phyloP scores from a whole-genome alignment of 2,797 vertebrate species.

The Gephyroberyx darwinii region DNA sequence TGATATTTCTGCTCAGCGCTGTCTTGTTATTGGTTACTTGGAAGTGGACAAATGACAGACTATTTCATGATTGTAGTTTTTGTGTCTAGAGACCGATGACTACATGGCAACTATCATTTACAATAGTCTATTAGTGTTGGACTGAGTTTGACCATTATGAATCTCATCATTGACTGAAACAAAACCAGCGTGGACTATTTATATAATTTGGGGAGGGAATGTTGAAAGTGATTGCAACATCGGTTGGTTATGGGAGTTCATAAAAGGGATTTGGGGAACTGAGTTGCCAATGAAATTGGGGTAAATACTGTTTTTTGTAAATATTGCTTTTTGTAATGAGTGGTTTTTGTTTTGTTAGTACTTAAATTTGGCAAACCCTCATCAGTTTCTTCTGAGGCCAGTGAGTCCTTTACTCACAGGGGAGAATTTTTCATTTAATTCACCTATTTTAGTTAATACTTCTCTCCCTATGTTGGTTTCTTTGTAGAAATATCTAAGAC shows the following conservation, averaged over 20 bases:
- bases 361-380: constrained; percentile 76
- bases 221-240: constrained; percentile 26
- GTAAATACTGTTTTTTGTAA: constrained; percentile 82
- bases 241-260: constrained; percentile 45
- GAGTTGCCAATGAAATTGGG: constrained; percentile 61
- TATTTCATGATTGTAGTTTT: constrained; percentile 41
- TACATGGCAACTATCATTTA: constrained; percentile 33
- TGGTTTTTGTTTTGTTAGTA: constrained; percentile 82
- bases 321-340: constrained; percentile 84
- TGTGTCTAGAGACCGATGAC: constrained; percentile 38
- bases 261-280: constrained; percentile 63
- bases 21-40: constrained; percentile 51
- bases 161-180: constrained; percentile 62
- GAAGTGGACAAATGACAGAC: constrained; percentile 32
- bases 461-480: constrained; percentile 78
- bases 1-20: constrained; percentile 39
- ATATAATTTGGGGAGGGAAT: constrained; percentile 55
- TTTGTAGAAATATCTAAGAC: constrained; percentile 81
- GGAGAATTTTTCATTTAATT: constrained; percentile 74
- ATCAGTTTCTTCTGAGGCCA: constrained; percentile 70
- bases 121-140: constrained; percentile 25
- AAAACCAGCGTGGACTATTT: constrained; percentile 76
- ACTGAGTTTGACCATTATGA: constrained; percentile 56
- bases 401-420: constrained; percentile 68
- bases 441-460: constrained; percentile 78